Evolutionary conservation across 2,888 invertebrate genomes (phyloP).

Genomic region (Drosophila neonasuta): DNA sequence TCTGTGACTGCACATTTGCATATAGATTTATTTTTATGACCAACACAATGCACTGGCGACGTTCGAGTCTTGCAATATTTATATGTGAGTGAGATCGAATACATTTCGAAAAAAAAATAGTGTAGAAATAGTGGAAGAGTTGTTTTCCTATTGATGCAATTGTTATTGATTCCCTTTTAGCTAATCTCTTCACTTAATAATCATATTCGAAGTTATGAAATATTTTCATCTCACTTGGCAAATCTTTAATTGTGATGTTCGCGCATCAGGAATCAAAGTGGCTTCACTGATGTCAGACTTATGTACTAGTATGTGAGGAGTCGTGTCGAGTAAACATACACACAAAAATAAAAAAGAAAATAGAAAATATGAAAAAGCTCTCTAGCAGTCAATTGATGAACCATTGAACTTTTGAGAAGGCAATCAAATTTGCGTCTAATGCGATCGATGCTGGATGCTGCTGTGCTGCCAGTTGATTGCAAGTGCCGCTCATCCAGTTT

Average conservation of each 20-base stretch:
- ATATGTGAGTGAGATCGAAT: constrained; percentile 40
- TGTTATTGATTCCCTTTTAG: constrained; percentile 3
- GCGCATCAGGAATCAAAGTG: constrained; percentile 28
- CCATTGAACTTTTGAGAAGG: constrained; percentile 70
- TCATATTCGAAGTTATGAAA: constrained; percentile 50
- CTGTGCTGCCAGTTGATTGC: constrained; percentile 26
- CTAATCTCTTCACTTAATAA: constrained; percentile 36
- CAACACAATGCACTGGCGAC: constrained; percentile 46
- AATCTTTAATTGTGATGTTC: constrained; percentile 63
- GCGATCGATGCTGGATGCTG: constrained; percentile 31
- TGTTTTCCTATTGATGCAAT: not conserved
- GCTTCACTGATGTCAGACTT: constrained; percentile 23
- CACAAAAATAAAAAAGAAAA: not conserved
- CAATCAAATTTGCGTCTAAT: constrained; percentile 70
- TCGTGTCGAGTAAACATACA: constrained; percentile 50
- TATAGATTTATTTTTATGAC: constrained; percentile 76
- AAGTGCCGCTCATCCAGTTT: constrained; percentile 25
- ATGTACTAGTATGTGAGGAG: constrained; percentile 1
- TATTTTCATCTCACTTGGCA: constrained; percentile 48
- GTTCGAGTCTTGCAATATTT: constrained; percentile 44
- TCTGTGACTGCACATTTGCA: constrained; percentile 63
- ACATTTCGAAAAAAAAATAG: constrained; percentile 23
- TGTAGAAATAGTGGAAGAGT: not conserved
- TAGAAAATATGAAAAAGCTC: constrained; percentile 50
- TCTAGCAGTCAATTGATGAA: constrained; percentile 46